Base-by-base conservation (phyloP, 2,797 vertebrate genomes). In the Syndactyla subalaris region DNA sequence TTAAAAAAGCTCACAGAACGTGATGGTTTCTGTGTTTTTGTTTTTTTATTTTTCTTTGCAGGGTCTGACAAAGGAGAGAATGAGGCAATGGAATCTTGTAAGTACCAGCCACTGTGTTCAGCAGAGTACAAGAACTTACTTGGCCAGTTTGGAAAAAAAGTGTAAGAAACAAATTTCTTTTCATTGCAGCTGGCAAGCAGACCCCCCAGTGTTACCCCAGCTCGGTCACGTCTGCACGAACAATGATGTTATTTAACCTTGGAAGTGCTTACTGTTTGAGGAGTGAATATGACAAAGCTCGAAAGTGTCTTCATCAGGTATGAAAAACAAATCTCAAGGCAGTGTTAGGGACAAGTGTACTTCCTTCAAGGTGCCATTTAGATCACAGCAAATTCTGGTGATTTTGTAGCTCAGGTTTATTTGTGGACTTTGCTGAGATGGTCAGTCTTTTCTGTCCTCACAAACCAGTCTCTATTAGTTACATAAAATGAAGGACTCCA, bases 191-290 rank as follows among this genome's bases (percentile, higher is more conserved):
- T 97, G 99, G 99, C 96, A 99, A 99, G 96, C 99, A 99, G 93
- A 98, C 98, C 2, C 99, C 99, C 5, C 98, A 99, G 88, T 99
- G 99, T 94, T 99, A 99, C 96, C 99, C 99, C 91, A 99, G 98
- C 95, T 99, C 99, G 0, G 99, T 99, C 97, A 98, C 96, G 12
- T 98, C 98, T 29, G 99, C 99, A 21, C 98, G 99, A 71, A 99
- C 99, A 26, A 99, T 99, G 98, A 99, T 99, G 99, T 98, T 99
- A 5, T 99, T 99, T 96, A 99, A 99, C 97, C 98, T 99, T 10
- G 99, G 99, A 84, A 99, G 99, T 14, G 99, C 99, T 24, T 99
- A 99, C 97, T 99, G 99, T 82, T 96, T 99, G 95, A 98, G 99
- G 93, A 99, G 99, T 54, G 99, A 99, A 94, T 99, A 99, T 11